phyloP scores from a whole-genome alignment of 2,113 vertebrate genomes.

The Meleagris gallopavo region DNA sequence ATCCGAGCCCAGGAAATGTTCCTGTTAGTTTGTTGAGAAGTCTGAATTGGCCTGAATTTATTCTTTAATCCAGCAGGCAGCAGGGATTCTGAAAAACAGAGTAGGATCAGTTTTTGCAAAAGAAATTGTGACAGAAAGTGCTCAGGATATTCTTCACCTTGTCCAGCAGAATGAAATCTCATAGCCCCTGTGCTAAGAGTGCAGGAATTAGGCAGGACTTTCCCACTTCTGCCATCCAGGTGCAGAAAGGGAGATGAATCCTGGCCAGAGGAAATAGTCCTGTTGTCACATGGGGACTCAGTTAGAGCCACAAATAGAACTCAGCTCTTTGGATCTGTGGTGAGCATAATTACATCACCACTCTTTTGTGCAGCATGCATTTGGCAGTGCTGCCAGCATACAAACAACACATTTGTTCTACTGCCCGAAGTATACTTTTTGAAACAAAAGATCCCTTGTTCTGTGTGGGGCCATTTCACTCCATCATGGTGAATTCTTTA shows the following conservation, averaged over 20 bases:
- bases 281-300: neutral
- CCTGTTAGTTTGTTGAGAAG: neutral
- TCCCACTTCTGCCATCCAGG: neutral
- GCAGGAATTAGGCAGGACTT: neutral
- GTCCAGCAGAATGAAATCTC: neutral
- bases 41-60: neutral
- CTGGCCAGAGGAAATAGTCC: neutral
- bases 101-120: neutral
- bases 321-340: neutral
- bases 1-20: conserved; percentile 5
- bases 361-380: neutral
- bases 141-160: neutral
- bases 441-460: conserved; percentile 14
- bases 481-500: accelerated
- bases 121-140: neutral
- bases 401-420: neutral
- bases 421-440: neutral
- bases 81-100: neutral
- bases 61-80: neutral
- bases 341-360: neutral
- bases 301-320: neutral
- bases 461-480: neutral
- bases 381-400: neutral
- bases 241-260: neutral
- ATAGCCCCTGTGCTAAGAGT: neutral